Evolutionary conservation across 2,888 invertebrate species (phyloP).

Genomic region (Diadromus collaris): DNA sequence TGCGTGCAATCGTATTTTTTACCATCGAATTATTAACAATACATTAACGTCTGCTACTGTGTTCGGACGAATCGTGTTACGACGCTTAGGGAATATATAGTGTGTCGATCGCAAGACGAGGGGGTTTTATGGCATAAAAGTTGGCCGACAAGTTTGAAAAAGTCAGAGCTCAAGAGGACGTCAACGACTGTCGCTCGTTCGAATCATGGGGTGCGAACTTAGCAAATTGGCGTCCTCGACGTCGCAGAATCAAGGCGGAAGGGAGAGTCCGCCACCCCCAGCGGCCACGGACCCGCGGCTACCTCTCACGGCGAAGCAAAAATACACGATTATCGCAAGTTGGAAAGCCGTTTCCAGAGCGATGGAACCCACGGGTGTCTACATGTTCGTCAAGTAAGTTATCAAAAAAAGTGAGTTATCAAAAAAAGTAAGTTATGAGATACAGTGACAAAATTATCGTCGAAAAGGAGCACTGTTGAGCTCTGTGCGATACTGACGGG

Average conservation of each 20-base stretch:
- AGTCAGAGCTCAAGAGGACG: not conserved
- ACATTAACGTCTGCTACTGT: not conserved
- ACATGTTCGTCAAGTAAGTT: constrained; percentile 95
- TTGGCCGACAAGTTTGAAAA: not conserved
- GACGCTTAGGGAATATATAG: not conserved
- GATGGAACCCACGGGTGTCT: constrained; percentile 93
- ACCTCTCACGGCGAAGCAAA: constrained; percentile 92
- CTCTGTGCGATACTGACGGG: too few species aligned
- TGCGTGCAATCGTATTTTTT: not conserved
- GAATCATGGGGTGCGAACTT: constrained; percentile 88
- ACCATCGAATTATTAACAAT: not conserved
- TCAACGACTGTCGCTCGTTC: not conserved
- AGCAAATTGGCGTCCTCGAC: constrained; percentile 86
- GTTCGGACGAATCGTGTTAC: not conserved
- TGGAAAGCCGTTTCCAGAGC: constrained; percentile 96
- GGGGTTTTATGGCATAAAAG: not conserved
- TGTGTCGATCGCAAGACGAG: not conserved
- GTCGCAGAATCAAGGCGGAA: constrained; percentile 80
- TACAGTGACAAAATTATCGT: too few species aligned
- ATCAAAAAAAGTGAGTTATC: not conserved
- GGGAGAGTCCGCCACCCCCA: constrained; percentile 84
- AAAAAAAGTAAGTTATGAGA: too few species aligned
- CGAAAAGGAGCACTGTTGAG: too few species aligned
- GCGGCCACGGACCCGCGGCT: constrained; percentile 89
- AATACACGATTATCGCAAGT: constrained; percentile 93